These are phyloP conservation scores for Cantharis lateralis DNA, from an alignment of 2,888 invertebrate species.

Conservation along the genomic window DNA sequence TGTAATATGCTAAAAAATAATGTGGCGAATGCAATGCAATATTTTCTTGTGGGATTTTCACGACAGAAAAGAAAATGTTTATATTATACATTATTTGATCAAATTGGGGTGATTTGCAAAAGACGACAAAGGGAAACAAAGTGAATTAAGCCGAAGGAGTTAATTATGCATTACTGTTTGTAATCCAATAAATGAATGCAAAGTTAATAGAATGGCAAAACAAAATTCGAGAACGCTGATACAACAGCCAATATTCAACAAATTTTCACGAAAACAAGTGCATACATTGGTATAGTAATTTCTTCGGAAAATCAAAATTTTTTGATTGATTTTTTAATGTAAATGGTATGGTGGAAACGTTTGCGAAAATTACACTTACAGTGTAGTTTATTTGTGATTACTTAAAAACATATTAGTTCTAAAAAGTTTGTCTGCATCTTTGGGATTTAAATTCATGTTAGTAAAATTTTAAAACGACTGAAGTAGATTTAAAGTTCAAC, in stretches of 20 bases:
- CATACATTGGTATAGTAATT: too few relatives aligned
- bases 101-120: not conserved
- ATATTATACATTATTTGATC: not conserved
- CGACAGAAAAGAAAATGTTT: not conserved
- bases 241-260: not conserved
- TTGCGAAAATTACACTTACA: too few relatives aligned
- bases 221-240: not conserved
- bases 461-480: too few relatives aligned
- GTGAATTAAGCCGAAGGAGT: not conserved
- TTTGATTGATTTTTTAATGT: too few relatives aligned
- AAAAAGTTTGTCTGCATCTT: too few relatives aligned
- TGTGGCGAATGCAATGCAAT: not conserved
- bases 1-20: not conserved
- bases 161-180: not conserved
- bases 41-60: not conserved
- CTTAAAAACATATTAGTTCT: too few relatives aligned
- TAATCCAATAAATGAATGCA: not conserved
- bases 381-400: too few relatives aligned
- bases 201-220: not conserved
- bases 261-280: not conserved
- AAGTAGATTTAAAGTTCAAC: too few relatives aligned
- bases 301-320: too few relatives aligned
- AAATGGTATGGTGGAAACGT: too few relatives aligned
- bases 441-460: too few relatives aligned
- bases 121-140: not conserved